A percentile compares a stretch with the other conserved stretches of the same genome.
Evolutionary conservation across 2,888 invertebrate genomes (phyloP).

Genomic region (Acleris sparsana): DNA sequence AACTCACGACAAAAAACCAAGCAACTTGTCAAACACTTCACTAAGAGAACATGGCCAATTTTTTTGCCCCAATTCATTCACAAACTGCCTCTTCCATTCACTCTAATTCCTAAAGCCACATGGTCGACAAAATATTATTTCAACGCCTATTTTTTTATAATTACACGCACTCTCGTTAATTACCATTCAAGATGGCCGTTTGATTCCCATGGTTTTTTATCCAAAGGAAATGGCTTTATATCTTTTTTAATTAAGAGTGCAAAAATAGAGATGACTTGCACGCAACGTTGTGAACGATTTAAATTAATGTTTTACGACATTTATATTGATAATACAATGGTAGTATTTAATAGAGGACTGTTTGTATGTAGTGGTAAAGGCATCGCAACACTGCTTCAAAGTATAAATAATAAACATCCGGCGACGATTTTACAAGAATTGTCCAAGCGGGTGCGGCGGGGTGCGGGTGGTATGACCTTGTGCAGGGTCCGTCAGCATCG

Average conservation of each 20-base stretch:
- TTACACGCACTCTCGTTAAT: conserved; percentile 58
- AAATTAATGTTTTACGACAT: not conserved
- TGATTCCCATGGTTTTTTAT: conserved; percentile 50
- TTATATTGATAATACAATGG: not conserved
- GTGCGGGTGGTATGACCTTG: too few relatives aligned
- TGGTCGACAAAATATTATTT: conserved; percentile 70
- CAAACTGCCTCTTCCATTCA: conserved; percentile 53
- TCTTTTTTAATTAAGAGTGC: conserved; percentile 31
- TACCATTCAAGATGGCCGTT: conserved; percentile 50
- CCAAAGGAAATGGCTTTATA: conserved; percentile 25
- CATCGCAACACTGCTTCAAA: too few relatives aligned
- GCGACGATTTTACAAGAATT: too few relatives aligned
- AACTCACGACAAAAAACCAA: too few relatives aligned
- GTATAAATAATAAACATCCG: too few relatives aligned
- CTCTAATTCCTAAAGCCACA: conserved; percentile 49
- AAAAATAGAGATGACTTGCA: conserved; percentile 12
- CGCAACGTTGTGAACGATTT: not conserved
- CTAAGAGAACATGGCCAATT: not conserved
- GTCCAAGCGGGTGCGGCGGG: too few relatives aligned
- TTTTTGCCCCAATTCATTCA: conserved; percentile 2
- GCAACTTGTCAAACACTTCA: too few relatives aligned
- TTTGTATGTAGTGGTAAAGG: too few relatives aligned
- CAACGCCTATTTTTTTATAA: conserved; percentile 67
- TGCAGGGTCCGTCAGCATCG: too few relatives aligned
- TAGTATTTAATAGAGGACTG: too few relatives aligned